Percentiles rank a stretch among this genome's conserved stretches.
phyloP scores from a whole-genome alignment of 2,113 vertebrate species.

The Glaucidium brasilianum region DNA sequence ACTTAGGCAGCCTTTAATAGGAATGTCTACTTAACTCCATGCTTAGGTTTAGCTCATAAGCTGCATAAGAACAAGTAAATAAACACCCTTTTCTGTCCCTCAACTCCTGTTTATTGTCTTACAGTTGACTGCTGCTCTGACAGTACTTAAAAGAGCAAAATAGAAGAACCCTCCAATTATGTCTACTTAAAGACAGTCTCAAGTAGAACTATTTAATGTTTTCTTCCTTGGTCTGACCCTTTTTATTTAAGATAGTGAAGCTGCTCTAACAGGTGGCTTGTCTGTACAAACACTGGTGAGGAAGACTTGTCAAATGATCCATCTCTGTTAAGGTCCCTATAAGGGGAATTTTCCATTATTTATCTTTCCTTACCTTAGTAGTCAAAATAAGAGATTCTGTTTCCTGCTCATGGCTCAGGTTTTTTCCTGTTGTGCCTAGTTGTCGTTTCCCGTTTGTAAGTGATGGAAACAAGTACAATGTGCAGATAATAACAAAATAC shows the following conservation, averaged over 20 bases:
- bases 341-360: slow-evolving; percentile 68
- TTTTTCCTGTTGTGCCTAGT: slow-evolving; percentile 63
- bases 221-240: background rate
- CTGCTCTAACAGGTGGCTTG: background rate
- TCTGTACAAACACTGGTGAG: background rate
- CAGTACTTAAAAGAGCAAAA: background rate
- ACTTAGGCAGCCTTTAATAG: background rate
- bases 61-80: background rate
- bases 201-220: background rate
- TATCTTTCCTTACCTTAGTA: slow-evolving; percentile 58
- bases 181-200: background rate
- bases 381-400: slow-evolving; percentile 55
- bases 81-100: background rate
- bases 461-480: slow-evolving; percentile 26
- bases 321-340: background rate
- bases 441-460: slow-evolving; percentile 46
- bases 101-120: background rate
- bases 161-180: background rate
- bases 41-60: background rate
- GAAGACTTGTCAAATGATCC: background rate
- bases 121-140: background rate
- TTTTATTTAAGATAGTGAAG: background rate
- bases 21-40: background rate
- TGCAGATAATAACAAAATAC: background rate
- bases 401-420: slow-evolving; percentile 59